Evolutionary conservation across 2,888 invertebrate species (phyloP), one percentile per base, ranked within the genome.

Genomic region (Halictus ligatus): DNA sequence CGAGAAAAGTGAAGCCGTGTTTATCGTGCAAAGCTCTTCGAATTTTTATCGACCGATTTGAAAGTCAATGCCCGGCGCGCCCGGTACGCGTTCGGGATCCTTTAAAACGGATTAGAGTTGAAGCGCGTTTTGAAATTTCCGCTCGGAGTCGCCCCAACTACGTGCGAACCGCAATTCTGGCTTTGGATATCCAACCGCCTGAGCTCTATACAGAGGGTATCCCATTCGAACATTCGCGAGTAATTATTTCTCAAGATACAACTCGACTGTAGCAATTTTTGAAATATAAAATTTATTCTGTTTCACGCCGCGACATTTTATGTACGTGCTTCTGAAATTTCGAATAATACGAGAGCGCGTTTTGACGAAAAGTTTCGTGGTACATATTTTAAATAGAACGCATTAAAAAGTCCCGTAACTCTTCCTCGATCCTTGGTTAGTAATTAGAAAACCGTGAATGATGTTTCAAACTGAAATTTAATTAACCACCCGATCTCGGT

Each of bases 91-190:
- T 2, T 35, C 18, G 50, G 25, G 80, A 80, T 77, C 84, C 54
- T 84, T 84, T 77, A 85, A 84, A 76, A 84, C 73, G 85, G 73
- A 84, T 80, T 74, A 84, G 60, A 85, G 83, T 83, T 67, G 83
- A 73, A 48, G n/a, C 77, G 75, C 75, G 54, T 76, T 83, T n/a
- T 75, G 21, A 83, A 76, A 78, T 83, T 76, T 83, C 78, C 72
- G 64, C 64, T 75, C 46, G 43, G 35, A 46, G 43, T 75, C 71
- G 74, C 21, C 25, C 7, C 25, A 15, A 15, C 40, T 58, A 43
- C 74, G 74, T 67, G 77, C 54, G 50, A 76, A 72, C 73, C 79
- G 13, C 43, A 6, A 78, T 54, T 73, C 50, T 35, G 29, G 72
- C n/a, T 73, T 48, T 15, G 48, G 54, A 64, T 80, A 29, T 58